Base-by-base conservation (phyloP, 2,888 invertebrate species). In the Apodemia zela region DNA sequence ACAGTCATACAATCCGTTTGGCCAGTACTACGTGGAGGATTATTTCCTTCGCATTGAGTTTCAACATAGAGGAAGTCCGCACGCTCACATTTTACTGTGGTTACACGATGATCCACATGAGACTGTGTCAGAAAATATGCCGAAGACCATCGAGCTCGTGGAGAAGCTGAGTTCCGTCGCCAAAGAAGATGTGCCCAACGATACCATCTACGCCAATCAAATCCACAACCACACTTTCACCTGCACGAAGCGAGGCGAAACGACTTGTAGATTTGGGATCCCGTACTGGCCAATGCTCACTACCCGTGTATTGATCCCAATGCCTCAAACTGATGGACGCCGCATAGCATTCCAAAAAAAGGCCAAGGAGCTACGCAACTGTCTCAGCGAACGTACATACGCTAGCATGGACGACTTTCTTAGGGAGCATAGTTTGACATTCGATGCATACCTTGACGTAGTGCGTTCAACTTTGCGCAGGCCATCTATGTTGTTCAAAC, bases 71-170 rank as follows among this genome's bases (percentile, higher is more conserved):
- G 84, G 80, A 67, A 82, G 81, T 66, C 81, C 83, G 0, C 79
- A 78, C 65, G 82, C 80, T 11, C 83, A 84, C 51, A 78, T 81
- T 70, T 72, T 84, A 42, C 6, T 84, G 67, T 86, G 83, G 84
- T 72, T 85, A 13, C 68, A 79, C 57, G 59, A 81, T 60, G 83
- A 75, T 59, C 81, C 81, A 70, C 73, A 29, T 62, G 76, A 79
- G 64, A 42, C 73, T 60, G 69, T 67, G 72, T 77, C 71, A 25
- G 76, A 74, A 73, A 74, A 75, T 74, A 77, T 76, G 74, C 73
- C 74, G 66, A 74, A 2, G 42, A 75, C 76, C 68, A 75, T 79
- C 59, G 69, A 75, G 5, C 74, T 79, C 67, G 70, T 80, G 61
- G 75, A 79, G 11, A 72, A 75, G 29, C n/a, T 80, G 25, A 73